A percentile compares a stretch with the other conserved stretches of the same genome.
Evolutionary conservation across 2,797 vertebrate genomes (phyloP).

Genomic region (Thaleichthys pacificus): DNA sequence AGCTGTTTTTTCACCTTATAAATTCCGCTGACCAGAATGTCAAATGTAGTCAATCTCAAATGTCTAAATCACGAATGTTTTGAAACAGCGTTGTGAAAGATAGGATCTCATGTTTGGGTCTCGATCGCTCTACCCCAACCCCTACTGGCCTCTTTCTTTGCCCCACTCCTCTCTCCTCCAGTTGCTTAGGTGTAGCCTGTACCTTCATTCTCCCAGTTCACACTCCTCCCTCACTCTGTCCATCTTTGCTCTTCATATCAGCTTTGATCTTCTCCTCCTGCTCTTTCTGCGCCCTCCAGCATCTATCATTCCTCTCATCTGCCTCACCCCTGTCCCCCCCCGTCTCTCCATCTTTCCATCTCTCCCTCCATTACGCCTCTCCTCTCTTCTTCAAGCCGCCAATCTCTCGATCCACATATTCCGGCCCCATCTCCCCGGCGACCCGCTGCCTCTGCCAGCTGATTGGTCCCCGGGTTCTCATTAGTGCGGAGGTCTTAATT

Average conservation of each 20-base stretch:
- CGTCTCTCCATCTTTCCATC: neutral
- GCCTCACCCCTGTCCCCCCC: neutral
- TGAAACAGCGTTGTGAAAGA: no score
- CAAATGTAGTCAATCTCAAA: no score
- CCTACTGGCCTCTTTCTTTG: no score
- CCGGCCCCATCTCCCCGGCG: neutral
- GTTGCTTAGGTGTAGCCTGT: no score
- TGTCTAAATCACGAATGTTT: no score
- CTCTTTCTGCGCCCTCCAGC: conserved; percentile 11
- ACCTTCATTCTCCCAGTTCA: neutral
- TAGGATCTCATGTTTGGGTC: no score
- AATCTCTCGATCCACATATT: neutral
- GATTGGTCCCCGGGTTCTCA: conserved; percentile 63
- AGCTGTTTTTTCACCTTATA: no score
- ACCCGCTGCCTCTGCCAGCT: conserved; percentile 25
- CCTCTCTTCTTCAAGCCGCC: neutral
- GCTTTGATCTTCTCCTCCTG: neutral
- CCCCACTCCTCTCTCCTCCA: no score
- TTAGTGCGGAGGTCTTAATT: conserved; percentile 71
- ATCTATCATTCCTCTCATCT: neutral
- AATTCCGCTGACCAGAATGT: no score
- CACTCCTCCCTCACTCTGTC: conserved; percentile 12
- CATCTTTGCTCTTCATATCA: conserved; percentile 16
- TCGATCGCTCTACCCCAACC: no score
- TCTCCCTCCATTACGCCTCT: neutral